Evolutionary conservation across 2,797 vertebrate genomes (phyloP), one percentile per base, ranked within the genome.

Genomic region (Esox masquinongy): DNA sequence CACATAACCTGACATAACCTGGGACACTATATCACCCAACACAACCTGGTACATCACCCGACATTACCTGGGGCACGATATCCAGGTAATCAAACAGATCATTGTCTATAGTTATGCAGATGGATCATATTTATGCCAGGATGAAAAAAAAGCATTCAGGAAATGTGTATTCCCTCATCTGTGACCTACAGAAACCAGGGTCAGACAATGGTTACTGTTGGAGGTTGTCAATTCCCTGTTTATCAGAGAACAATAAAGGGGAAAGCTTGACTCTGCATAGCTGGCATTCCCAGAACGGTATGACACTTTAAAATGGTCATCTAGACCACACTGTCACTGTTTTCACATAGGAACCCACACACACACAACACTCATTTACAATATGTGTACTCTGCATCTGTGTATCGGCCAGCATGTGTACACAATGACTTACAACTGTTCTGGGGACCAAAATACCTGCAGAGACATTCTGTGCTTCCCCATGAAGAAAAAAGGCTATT

Each of bases 251-350:
- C 80, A 84, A 78, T 79, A 76, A 84, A 43, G 36, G 66, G 64
- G 67, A 68, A 80, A 76, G 70, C 53, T 64, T 66, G 75, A 24
- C 47, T 64, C 73, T 29, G 75, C 79, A 82, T 79, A 67, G 39
- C 72, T 83, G 36, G 70, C 72, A 84, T 84, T 84, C 74, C 74
- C 74, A 74, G 56, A 75, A 82, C 76, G 73, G 78, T 59, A 47
- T 66, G 31, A 11, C 34, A 74, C 56, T 24, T 59, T 59, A 24
- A 24, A 24, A 22, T 61, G 11, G 9, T 61, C 0, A 61, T 61
- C 22, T 61, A 24, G 9, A 61, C 22, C 56, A 24, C 22, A 61
- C 56, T 61, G 22, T 61, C 17, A 24, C n/a, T 61, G 56, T 61
- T 61, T 22, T 24, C 1, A 22, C 22, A 24, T 24, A 24, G 12